Conservation (phyloP, 2,797 vertebrate species). For the Otolemur crassicaudatus region DNA sequence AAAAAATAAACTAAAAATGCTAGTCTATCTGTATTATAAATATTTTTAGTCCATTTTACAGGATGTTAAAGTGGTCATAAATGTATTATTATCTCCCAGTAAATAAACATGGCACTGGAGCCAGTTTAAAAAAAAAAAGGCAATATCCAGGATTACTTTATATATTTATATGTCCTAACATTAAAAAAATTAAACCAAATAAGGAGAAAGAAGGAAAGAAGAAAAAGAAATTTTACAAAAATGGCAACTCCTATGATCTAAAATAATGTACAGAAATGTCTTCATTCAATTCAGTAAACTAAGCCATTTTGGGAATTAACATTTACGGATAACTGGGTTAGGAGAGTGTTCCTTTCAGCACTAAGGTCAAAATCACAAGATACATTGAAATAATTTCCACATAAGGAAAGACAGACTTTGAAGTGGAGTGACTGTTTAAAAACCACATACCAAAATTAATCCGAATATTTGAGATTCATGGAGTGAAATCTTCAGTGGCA, state of each 20-base stretch:
- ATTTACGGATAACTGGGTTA: slow-evolving; percentile 42
- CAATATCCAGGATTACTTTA: slow-evolving; percentile 64
- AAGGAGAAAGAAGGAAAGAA: neutral
- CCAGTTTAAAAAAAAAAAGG: slow-evolving; percentile 69
- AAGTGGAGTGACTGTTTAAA: slow-evolving; percentile 53
- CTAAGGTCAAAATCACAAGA: slow-evolving; percentile 28
- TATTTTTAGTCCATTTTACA: slow-evolving; percentile 81
- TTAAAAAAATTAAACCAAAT: slow-evolving; percentile 75
- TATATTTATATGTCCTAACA: slow-evolving; percentile 66
- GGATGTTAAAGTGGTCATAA: slow-evolving; percentile 75
- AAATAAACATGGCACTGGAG: slow-evolving; percentile 71
- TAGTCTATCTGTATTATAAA: slow-evolving; percentile 84
- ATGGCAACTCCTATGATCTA: slow-evolving; percentile 49
- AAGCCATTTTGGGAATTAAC: slow-evolving; percentile 72
- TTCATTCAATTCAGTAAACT: slow-evolving; percentile 70
- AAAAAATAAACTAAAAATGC: slow-evolving; percentile 88
- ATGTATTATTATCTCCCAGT: slow-evolving; percentile 71
- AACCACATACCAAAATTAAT: slow-evolving; percentile 71
- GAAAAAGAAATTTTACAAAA: slow-evolving; percentile 59
- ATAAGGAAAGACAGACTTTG: neutral
- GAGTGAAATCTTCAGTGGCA: slow-evolving; percentile 77
- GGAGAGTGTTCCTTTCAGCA: slow-evolving; percentile 6
- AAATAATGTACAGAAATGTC: slow-evolving; percentile 50
- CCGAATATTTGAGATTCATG: slow-evolving; percentile 76
- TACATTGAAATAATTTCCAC: neutral